Base-by-base conservation (phyloP, 2,113 vertebrate species). In the Chloebia gouldiae region DNA sequence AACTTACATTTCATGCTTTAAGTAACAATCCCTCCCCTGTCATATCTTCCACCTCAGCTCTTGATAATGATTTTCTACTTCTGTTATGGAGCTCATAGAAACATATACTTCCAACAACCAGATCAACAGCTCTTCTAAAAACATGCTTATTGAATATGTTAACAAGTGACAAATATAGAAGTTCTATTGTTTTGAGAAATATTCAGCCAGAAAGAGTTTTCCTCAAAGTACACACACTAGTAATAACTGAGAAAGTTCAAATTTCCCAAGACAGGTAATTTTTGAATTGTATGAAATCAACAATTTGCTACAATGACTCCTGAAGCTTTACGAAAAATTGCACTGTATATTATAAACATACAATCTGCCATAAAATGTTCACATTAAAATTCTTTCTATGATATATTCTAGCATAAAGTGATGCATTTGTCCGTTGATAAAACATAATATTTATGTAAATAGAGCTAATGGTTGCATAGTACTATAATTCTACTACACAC, bases 361-460 rank as follows among this genome's bases (percentile, higher is more conserved):
- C 53, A 47, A 59, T 93, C 60, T 90, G 53, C 60, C 63, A 83
- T 91, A 89, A 96, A 96, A 83, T 83, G 18, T 77, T 90, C n/a
- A 66, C 93, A 80, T 85, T 91, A 84, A 90, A 92, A 97, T 86
- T 96, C 57, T 90, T 93, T 66, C 72, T 92, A 69, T 96, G 71
- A 65, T 88, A 93, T 17, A 61, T 96, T 94, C 57, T 51, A 92
- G 61, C 91, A 95, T 50, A 89, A 96, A 86, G 31, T 75, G 89
- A 96, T 77, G 84, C 23, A 95, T 97, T 96, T 97, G 49, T 90
- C 85, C 86, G 93, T 80, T 92, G 95, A 91, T 79, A 95, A 97
- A 96, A 93, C 17, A 12, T 44, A 97, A 71, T 92, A 93, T 95
- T 97, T 96, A 96, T 94, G 79, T 95, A 97, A 97, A 94, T 11